Evolutionary conservation across 1,140 invertebrate genomes (phyloP).

Genomic region (Eueides isabella): DNA sequence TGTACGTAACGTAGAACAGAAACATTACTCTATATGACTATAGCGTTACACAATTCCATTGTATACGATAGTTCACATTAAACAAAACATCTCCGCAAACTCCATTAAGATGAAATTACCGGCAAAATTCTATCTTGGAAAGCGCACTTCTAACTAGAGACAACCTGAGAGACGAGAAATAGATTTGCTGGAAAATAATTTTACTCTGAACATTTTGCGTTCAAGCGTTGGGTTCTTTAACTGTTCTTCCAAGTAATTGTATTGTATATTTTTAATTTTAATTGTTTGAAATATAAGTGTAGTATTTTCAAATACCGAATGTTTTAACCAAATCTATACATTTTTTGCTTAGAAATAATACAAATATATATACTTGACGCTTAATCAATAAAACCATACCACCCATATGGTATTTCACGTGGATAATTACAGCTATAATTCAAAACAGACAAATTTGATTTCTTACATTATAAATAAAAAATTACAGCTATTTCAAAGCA

Average conservation of each 20-base stretch:
- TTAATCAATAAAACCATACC: too few species aligned
- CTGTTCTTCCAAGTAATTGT: background rate
- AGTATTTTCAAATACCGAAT: too few species aligned
- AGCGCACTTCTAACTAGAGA: slow-evolving; percentile 1
- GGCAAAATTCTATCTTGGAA: slow-evolving; percentile 2
- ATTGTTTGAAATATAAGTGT: too few species aligned
- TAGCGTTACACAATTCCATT: background rate
- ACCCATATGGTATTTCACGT: too few species aligned
- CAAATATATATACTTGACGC: too few species aligned
- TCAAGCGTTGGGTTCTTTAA: background rate
- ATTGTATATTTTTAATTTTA: background rate
- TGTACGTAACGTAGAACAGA: background rate
- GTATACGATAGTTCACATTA: slow-evolving; percentile 13
- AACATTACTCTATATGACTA: background rate
- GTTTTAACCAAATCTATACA: too few species aligned
- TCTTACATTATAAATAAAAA: too few species aligned
- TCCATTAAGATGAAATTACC: slow-evolving; percentile 23
- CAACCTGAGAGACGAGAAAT: slow-evolving; percentile 4
- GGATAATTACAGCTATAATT: too few species aligned
- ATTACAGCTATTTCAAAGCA: too few species aligned
- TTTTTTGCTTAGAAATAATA: too few species aligned
- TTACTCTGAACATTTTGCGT: background rate
- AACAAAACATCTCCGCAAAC: slow-evolving; percentile 13
- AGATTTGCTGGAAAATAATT: slow-evolving; percentile 1
- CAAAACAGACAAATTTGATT: too few species aligned